Base-by-base conservation (phyloP, 1,140 invertebrate species). In the Cydia strobilella region DNA sequence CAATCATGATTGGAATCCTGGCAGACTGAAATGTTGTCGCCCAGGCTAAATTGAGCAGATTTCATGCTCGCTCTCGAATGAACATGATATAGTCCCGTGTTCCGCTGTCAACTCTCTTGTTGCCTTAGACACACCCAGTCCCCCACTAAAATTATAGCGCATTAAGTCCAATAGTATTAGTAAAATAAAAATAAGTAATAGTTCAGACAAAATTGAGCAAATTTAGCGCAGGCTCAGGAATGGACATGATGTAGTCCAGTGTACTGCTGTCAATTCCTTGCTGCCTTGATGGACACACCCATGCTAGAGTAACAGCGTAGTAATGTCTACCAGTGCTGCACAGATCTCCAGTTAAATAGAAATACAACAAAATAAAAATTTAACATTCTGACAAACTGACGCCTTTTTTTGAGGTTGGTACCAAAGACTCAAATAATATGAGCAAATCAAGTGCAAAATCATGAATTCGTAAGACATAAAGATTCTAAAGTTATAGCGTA, bases 91-190 rank as follows among this genome's bases (percentile, higher is more conserved):
- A 27, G 80, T 82, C 75, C 79, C 79, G 77, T 78, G 77, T 79
- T 77, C 80, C 78, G 77, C 81, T 88, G 86, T 86, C 86, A 81
- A 83, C 85, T 86, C 87, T 84, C 77, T 27, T 72, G 81, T 73
- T 81, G 84, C 85, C 85, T 88, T 86, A 87, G 85, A 82, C 90
- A 91, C 89, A 84, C 90, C 90, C 87, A 90, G 12, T 42, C 10
- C 1, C 10, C 12, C 1, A 13, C 25, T 66, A 66, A 20, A 66
- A 4, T 27, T 66, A 31, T 7, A 66, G 63, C 3, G 15, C 27
- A 66, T 4, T 66, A 35, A 12, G 15, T 66, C 63, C 63, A 35
- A 7, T 9, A 66, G 63, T 31, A 42, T 42, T 2, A 10, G 12
- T 42, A 12, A 42, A 42, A 2, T 13, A 7, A 45, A 45, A 45